Evolutionary conservation across 2,797 vertebrate species (phyloP).

Genomic region (Miichthys miiuy): DNA sequence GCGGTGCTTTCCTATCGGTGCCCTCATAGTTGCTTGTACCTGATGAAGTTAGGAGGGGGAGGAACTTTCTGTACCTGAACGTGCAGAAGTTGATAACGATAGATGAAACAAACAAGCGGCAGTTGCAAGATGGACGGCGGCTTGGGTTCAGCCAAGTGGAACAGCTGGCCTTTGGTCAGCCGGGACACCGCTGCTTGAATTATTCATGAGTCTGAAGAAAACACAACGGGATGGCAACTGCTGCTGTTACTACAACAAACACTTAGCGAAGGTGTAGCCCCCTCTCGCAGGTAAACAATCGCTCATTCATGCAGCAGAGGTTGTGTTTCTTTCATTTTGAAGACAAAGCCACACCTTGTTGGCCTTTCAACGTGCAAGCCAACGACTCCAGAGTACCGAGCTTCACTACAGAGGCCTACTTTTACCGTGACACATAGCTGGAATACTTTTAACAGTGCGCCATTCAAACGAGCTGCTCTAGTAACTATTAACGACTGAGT

Average conservation of each 20-base stretch:
- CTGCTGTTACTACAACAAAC: constrained; percentile 57
- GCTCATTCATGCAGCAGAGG: constrained; percentile 11
- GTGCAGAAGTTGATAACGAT: neutral
- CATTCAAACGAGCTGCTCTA: constrained; percentile 3
- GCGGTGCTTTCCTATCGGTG: constrained; percentile 8
- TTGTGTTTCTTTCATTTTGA: constrained; percentile 4
- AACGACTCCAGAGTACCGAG: neutral
- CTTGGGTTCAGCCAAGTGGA: constrained; percentile 13
- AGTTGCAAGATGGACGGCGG: neutral
- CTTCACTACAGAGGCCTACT: neutral
- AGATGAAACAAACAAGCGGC: neutral
- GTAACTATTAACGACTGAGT: neutral
- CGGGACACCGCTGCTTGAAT: constrained; percentile 48
- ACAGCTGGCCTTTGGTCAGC: constrained; percentile 32
- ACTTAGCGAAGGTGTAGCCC: constrained; percentile 53
- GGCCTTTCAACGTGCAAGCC: constrained; percentile 34
- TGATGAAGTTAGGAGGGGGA: neutral
- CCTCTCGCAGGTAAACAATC: constrained; percentile 43
- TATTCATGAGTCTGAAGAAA: constrained; percentile 55
- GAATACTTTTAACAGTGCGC: constrained; percentile 21
- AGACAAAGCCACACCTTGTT: constrained; percentile 30
- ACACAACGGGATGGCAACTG: neutral
- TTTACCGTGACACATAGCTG: neutral
- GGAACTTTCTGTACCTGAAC: neutral
- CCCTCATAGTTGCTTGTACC: neutral